Percentiles rank a stretch among this genome's conserved stretches.
These are phyloP conservation scores for Numida meleagris DNA, from an alignment of 2,113 vertebrate genomes.

Conservation along the genomic window DNA sequence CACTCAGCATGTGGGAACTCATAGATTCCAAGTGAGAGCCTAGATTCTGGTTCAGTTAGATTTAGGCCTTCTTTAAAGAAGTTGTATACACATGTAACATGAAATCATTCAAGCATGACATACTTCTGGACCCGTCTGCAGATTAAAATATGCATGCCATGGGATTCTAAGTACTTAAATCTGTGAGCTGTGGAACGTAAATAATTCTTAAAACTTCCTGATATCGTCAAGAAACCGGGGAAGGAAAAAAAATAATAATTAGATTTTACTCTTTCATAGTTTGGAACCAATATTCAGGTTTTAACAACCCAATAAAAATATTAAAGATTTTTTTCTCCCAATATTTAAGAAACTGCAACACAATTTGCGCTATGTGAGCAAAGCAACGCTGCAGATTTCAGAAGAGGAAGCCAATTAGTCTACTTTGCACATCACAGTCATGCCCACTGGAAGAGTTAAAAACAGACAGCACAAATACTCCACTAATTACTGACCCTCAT, in stretches of 20 bases:
- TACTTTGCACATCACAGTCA: not conserved
- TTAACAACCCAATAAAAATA: not conserved
- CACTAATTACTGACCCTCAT: not conserved
- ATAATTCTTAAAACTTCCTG: not conserved
- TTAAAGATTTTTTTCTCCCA: not conserved
- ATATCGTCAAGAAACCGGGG: not conserved
- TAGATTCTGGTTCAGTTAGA: not conserved
- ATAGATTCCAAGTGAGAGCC: not conserved
- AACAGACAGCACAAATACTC: not conserved
- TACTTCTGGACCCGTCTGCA: not conserved
- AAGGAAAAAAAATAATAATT: not conserved
- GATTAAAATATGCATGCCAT: not conserved
- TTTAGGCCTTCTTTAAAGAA: not conserved
- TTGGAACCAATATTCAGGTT: not conserved
- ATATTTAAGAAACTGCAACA: not conserved
- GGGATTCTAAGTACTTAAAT: not conserved
- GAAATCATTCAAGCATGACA: not conserved
- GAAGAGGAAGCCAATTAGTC: not conserved
- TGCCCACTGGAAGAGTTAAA: not conserved
- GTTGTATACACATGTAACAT: accelerated
- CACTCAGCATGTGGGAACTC: not conserved
- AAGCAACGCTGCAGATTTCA: not conserved
- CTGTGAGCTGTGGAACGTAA: not conserved
- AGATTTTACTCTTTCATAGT: not conserved
- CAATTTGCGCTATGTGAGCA: not conserved